These are phyloP conservation scores for Helicoverpa armigera DNA, from an alignment of 1,140 invertebrate species.

Conservation along the genomic window DNA sequence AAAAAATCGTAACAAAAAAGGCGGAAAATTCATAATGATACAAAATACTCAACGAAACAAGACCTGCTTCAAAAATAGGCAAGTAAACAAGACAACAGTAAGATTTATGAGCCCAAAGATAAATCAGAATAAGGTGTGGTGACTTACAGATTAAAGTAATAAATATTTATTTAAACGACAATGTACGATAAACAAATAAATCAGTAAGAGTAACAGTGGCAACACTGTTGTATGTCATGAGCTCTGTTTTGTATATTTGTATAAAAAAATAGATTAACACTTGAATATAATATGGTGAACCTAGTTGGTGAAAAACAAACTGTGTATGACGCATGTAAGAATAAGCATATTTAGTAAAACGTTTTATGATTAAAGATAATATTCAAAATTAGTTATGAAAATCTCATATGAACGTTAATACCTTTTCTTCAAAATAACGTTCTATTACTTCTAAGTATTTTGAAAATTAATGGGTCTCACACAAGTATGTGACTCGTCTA, in stretches of 20 bases:
- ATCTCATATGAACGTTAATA: too few relatives aligned
- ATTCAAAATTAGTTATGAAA: too few relatives aligned
- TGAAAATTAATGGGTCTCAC: too few relatives aligned
- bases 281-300: neutral
- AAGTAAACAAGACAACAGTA: slow-evolving; percentile 21
- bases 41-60: slow-evolving; percentile 15
- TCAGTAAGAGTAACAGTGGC: slow-evolving; percentile 23
- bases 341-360: too few relatives aligned
- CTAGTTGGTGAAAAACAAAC: neutral
- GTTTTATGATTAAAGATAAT: neutral
- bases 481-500: too few relatives aligned
- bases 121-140: slow-evolving; percentile 44
- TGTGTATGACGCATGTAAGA: too few relatives aligned
- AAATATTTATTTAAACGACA: slow-evolving; percentile 47
- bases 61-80: slow-evolving; percentile 10
- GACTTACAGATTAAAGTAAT: slow-evolving; percentile 44
- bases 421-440: too few relatives aligned
- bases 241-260: slow-evolving; percentile 16
- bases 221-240: slow-evolving; percentile 21
- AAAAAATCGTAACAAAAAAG: neutral
- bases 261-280: neutral
- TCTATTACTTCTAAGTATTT: too few relatives aligned
- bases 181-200: slow-evolving; percentile 46
- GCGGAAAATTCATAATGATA: neutral
- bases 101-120: slow-evolving; percentile 29